A percentile compares a stretch with the other conserved stretches of the same genome.
These are phyloP conservation scores for Ceratosolen solmsi DNA, from an alignment of 1,140 invertebrate genomes.

Conservation along the genomic window DNA sequence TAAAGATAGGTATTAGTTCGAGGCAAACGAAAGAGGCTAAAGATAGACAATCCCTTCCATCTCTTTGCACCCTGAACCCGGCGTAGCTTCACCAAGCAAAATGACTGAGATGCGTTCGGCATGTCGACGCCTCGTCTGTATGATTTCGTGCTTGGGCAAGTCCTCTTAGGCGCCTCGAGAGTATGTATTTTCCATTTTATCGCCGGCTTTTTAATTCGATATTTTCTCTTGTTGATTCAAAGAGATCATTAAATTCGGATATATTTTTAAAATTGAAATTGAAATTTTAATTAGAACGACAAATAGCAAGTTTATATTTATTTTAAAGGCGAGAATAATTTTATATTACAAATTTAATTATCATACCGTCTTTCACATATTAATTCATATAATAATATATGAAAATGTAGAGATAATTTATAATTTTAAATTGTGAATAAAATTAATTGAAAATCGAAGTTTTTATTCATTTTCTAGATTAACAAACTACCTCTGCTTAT, in stretches of 20 bases:
- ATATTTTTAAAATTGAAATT: too few species aligned
- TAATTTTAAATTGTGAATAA: too few species aligned
- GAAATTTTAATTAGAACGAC: too few species aligned
- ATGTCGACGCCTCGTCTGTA: constrained; percentile 17
- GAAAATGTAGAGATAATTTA: too few species aligned
- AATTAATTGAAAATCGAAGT: too few species aligned
- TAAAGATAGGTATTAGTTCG: constrained; percentile 47
- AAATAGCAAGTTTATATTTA: too few species aligned
- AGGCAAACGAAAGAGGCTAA: constrained; percentile 41
- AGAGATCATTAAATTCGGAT: background rate
- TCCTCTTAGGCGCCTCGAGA: background rate
- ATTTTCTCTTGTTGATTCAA: background rate
- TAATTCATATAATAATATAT: too few species aligned
- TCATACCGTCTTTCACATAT: too few species aligned
- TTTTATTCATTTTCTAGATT: too few species aligned
- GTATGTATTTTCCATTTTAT: constrained; percentile 11
- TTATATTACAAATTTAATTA: too few species aligned
- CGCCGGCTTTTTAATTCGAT: background rate
- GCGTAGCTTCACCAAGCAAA: constrained; percentile 6
- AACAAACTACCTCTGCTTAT: too few species aligned
- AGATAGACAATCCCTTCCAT: constrained; percentile 34
- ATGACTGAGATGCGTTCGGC: constrained; percentile 22
- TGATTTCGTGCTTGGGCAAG: constrained; percentile 10
- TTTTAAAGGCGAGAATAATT: too few species aligned
- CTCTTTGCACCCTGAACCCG: background rate